Conservation (phyloP, 2,888 invertebrate species). For the Sisyra terminalis region DNA sequence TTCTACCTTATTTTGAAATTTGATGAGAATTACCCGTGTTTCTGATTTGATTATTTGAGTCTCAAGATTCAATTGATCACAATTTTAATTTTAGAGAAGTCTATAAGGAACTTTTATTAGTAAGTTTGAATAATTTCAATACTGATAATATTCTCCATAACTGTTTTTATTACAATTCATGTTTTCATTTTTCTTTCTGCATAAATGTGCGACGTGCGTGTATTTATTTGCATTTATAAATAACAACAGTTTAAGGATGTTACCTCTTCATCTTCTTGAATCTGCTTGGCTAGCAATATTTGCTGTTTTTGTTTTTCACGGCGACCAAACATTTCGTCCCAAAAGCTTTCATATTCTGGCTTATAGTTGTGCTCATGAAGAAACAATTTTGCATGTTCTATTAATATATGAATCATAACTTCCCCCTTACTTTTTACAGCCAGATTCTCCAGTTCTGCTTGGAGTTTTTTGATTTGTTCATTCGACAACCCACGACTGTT, state of each 20-base stretch:
- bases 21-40: too few species aligned
- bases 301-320: conserved; percentile 47
- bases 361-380: conserved; percentile 70
- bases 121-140: too few species aligned
- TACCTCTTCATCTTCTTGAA: conserved; percentile 50
- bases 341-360: conserved; percentile 65
- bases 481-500: conserved; percentile 68
- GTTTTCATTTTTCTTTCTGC: too few species aligned
- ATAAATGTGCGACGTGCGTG: too few species aligned
- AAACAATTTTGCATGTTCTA: conserved; percentile 63
- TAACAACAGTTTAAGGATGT: conserved; percentile 7
- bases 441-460: conserved; percentile 39
- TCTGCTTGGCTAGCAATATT: conserved; percentile 40
- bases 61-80: too few species aligned
- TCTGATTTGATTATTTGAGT: too few species aligned
- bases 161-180: too few species aligned
- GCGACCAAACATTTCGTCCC: conserved; percentile 76
- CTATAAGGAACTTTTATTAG: too few species aligned
- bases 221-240: conserved; percentile 1
- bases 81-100: too few species aligned
- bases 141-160: too few species aligned
- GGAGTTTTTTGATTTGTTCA: conserved; percentile 42
- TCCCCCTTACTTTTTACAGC: conserved; percentile 47
- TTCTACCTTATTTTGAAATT: too few species aligned
- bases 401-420: conserved; percentile 76